Evolutionary conservation across 2,113 vertebrate species (phyloP).

Genomic region (Hoplias malabaricus): DNA sequence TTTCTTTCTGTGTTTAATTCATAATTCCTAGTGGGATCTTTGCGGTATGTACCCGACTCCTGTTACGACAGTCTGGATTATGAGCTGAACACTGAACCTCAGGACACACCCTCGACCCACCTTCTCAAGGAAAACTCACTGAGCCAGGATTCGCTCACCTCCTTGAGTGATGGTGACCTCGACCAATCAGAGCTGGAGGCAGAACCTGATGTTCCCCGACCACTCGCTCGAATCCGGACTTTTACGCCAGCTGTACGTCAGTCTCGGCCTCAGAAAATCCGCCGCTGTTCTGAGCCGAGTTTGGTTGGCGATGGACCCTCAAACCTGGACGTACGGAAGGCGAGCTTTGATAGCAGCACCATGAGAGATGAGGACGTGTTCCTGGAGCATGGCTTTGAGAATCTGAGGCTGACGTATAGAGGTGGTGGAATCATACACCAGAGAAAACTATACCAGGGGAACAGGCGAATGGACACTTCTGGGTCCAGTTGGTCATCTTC

Average conservation of each 20-base stretch:
- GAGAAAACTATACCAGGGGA: slow-evolving; percentile 74
- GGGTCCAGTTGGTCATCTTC: slow-evolving; percentile 89
- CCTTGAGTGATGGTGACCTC: slow-evolving; percentile 81
- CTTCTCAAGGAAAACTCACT: slow-evolving; percentile 75
- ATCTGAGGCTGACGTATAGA: slow-evolving; percentile 76
- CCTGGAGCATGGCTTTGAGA: slow-evolving; percentile 65
- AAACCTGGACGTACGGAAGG: slow-evolving; percentile 66
- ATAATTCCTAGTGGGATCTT: slow-evolving; percentile 76
- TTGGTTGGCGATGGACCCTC: slow-evolving; percentile 66
- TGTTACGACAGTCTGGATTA: slow-evolving; percentile 93
- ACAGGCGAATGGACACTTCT: slow-evolving; percentile 77
- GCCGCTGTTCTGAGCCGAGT: slow-evolving; percentile 83
- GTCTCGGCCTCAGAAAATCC: slow-evolving; percentile 63
- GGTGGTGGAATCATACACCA: slow-evolving; percentile 67
- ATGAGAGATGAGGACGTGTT: slow-evolving; percentile 71
- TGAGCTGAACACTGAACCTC: slow-evolving; percentile 84
- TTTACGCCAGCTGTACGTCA: slow-evolving; percentile 55
- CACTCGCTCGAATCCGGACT: slow-evolving; percentile 64
- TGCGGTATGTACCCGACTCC: slow-evolving; percentile 88
- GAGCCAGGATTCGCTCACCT: slow-evolving; percentile 89
- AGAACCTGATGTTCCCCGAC: slow-evolving; percentile 71
- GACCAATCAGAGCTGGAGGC: slow-evolving; percentile 65
- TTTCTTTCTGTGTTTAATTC: neutral
- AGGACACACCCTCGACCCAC: slow-evolving; percentile 67
- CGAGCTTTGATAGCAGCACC: slow-evolving; percentile 80